Base-by-base conservation (phyloP, 2,113 vertebrate genomes). In the Perca flavescens region DNA sequence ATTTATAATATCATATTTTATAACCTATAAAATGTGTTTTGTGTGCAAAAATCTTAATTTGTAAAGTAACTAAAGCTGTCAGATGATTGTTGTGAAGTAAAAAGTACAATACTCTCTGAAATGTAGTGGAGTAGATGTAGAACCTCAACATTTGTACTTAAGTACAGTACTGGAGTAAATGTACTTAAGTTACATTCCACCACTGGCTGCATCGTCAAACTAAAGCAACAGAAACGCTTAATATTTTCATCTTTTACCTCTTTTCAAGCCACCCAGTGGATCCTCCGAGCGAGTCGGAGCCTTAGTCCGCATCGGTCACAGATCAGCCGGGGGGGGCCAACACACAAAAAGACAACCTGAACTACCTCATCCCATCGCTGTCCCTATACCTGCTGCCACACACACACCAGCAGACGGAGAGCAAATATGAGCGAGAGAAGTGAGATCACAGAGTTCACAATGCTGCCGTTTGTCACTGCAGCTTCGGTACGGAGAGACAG, bases 271-370 rank as follows among this genome's bases (percentile, higher is more conserved):
- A 22, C 92, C 88, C 53, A 21, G 58, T 1, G 67, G 82, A 61
- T 90, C 87, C 70, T 90, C 91, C 36, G 15, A 58, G 15, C 58
- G 47, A 79, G 40, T 61, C 63, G 57, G 80, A 79, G 84, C 76
- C 65, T 92, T 91, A 73, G 91, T 93, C 92, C 90, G 81, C 95
- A 96, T 96, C 47, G 71, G 88, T 92, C 72, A 79, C 73, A 57
- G 49, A 74, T 86, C 49, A 58, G 9, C 58, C 62, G 12, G 57
- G 63, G 70, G 12, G 57, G 63, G 70, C 77, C 63, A 53, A 74
- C 62, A 76, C 64, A 75, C 54, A 43, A 22, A 73, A 75, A 84
- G 63, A 77, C n/a, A 53, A 77, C 85, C 74, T 31, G 62, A 58
- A 47, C 79, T 40, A 63, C 57, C 76, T 84, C 83, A 88, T 74